Conservation (phyloP, 2,888 invertebrate species). For the Hoplodrina ambigua region DNA sequence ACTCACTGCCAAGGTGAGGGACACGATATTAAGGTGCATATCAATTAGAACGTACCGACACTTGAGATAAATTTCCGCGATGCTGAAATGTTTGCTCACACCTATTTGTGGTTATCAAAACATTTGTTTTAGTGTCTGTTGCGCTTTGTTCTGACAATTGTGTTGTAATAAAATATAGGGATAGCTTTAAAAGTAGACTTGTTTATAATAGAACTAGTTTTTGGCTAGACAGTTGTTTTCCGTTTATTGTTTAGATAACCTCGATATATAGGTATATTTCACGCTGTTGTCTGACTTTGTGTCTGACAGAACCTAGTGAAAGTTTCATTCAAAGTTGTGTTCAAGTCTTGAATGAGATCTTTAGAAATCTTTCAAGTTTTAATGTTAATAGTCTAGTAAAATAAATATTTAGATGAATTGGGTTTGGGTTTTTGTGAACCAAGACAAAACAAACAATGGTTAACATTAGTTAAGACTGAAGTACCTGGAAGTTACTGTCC, state of each 20-base stretch:
- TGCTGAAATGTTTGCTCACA: not conserved
- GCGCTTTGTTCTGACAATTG: constrained; percentile 27
- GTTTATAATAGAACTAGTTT: constrained; percentile 56
- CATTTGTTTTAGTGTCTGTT: constrained; percentile 7
- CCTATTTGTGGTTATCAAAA: not conserved
- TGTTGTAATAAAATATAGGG: constrained; percentile 39
- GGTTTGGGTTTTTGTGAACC: no score
- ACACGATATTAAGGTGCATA: constrained; percentile 64
- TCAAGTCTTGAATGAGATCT: constrained; percentile 4
- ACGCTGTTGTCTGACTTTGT: constrained; percentile 6
- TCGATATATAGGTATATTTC: constrained; percentile 23
- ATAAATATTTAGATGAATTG: no score
- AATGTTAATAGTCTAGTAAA: not conserved
- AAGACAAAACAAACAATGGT: not conserved
- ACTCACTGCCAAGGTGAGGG: constrained; percentile 86
- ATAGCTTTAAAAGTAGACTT: constrained; percentile 37
- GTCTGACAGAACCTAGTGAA: constrained; percentile 24
- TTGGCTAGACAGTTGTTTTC: constrained; percentile 29
- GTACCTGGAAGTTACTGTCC: no score
- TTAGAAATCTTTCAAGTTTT: not conserved
- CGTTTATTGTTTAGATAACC: constrained; percentile 55
- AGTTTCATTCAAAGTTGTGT: constrained; percentile 24
- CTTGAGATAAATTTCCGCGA: constrained; percentile 18
- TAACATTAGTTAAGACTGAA: not conserved
- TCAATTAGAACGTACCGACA: constrained; percentile 51